Evolutionary conservation across 1,140 invertebrate species (phyloP), one percentile per base, ranked within the genome.

Genomic region (Neodiprion lecontei): DNA sequence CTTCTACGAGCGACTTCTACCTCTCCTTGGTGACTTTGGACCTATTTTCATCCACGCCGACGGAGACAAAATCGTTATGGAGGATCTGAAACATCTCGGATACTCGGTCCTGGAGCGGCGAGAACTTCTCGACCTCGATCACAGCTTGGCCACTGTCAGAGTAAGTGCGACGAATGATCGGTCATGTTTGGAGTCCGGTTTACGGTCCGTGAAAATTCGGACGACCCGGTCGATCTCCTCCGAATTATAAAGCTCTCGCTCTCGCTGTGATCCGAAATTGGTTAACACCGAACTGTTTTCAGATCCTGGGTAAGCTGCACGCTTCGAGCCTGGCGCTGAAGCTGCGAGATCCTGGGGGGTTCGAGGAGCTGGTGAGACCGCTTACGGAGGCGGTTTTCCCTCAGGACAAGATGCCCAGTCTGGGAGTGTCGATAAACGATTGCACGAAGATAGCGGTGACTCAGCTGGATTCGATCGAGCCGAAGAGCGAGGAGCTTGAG

Each of bases 281-380:
- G 72, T 71, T 75, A 11, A n/a, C 5, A 40, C 14, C 66, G 17
- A 2, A 40, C 17, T 47, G 65, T 78, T 23, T 84, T n/a, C 76
- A 90, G 87, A 85, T 75, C 69, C 73, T 90, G 7, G 88, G 85
- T 10, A 79, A 77, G 50, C 79, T 89, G 48, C 89, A 90, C 73
- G 87, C 87, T 1, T 75, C 81, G 0, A 87, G 85, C 7, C 69
- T 89, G 7, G 79, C 82, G 7, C 68, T 88, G 74, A 89, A 89
- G 65, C 50, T 85, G 0, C 75, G 78, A 0, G 74, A 87, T 48
- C 75, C 70, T 7, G n/a, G 78, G 4, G 23, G 70, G n/a, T 89
- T 87, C 70, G 17, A 70, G 1, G 21, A 75, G 7, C 50, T 83
- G 1, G 71, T 79, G 3, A 10, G 53, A 1, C 76, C 79, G 0